These are phyloP conservation scores for Cactoblastis cactorum DNA, from an alignment of 2,888 invertebrate genomes.

Conservation along the genomic window DNA sequence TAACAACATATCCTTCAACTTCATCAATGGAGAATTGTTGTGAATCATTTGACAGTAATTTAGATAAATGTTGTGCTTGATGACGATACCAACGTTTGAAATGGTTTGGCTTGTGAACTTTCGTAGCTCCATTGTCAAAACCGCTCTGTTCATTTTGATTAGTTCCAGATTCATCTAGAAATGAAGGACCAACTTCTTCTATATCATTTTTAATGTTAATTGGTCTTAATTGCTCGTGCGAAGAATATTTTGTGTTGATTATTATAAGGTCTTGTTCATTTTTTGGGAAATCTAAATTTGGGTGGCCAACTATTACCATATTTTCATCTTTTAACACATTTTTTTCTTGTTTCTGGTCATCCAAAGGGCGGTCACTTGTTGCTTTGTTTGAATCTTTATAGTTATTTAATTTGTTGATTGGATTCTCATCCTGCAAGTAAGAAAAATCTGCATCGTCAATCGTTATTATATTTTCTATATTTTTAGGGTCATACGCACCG, in stretches of 20 bases:
- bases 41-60: conserved; percentile 19
- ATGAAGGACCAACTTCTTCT: too few species aligned
- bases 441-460: too few species aligned
- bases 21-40: neutral
- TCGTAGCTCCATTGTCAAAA: too few species aligned
- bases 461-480: too few species aligned
- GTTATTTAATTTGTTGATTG: neutral
- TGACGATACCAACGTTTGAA: neutral
- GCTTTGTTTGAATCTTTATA: neutral
- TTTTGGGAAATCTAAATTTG: neutral
- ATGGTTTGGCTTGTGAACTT: neutral
- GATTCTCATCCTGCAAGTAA: too few species aligned
- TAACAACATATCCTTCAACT: neutral
- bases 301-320: neutral
- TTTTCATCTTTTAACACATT: neutral
- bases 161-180: too few species aligned
- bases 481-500: too few species aligned
- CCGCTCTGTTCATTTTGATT: neutral
- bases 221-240: neutral
- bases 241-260: neutral
- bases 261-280: too few species aligned
- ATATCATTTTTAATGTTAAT: neutral
- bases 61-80: neutral
- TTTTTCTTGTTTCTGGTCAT: neutral
- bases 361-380: neutral